Percentiles rank a stretch among this genome's conserved stretches.
Evolutionary conservation across 2,113 vertebrate species (phyloP).

Genomic region (Poecilia latipinna): DNA sequence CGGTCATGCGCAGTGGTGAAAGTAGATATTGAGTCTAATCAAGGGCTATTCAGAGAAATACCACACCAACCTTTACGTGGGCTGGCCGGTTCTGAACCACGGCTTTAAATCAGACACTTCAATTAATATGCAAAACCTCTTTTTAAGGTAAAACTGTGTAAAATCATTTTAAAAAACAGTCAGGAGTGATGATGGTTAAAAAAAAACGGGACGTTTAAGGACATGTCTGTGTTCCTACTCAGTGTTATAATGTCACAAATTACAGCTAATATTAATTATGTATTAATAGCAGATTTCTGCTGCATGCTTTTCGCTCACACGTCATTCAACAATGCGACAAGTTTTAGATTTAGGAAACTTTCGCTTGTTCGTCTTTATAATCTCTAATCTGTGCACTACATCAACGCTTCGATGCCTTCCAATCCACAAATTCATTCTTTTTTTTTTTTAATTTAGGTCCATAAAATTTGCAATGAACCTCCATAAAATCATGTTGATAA

Average conservation of each 20-base stretch:
- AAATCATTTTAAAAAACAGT: background rate
- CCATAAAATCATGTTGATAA: constrained; percentile 11
- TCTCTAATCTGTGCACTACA: constrained; percentile 31
- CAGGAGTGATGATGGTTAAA: background rate
- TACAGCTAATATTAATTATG: background rate
- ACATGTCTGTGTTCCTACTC: constrained; percentile 19
- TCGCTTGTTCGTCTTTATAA: constrained; percentile 19
- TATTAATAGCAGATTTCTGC: background rate
- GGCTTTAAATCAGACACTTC: background rate
- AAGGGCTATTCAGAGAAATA: constrained; percentile 15
- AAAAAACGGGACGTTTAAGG: constrained; percentile 6
- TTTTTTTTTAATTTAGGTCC: background rate
- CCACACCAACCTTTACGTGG: background rate
- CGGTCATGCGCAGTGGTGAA: constrained; percentile 49
- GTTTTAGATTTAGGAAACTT: background rate
- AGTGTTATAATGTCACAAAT: background rate
- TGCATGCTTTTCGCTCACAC: constrained; percentile 20
- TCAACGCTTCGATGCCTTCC: background rate
- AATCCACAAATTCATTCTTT: background rate
- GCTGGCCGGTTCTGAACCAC: background rate
- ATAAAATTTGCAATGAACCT: background rate
- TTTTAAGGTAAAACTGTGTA: background rate
- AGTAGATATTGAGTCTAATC: constrained; percentile 34
- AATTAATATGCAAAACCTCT: constrained; percentile 2
- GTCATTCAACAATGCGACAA: background rate